Evolutionary conservation across 2,888 invertebrate genomes (phyloP).

Genomic region (Oscheius sp.): DNA sequence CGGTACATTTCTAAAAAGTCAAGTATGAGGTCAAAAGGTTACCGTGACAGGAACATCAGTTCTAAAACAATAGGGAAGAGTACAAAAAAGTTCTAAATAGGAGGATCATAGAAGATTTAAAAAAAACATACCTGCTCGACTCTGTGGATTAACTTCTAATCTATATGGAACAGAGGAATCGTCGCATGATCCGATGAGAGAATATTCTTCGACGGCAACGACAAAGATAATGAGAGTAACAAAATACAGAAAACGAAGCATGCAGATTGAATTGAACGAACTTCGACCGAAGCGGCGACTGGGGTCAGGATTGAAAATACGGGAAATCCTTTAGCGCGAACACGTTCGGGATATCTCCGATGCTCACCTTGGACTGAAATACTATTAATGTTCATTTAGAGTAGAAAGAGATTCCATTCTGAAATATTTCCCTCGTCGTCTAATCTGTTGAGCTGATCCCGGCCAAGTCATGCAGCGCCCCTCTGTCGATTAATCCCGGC

Average conservation of each 20-base stretch:
- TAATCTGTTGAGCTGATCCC: too few species aligned
- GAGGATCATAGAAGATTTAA: neutral
- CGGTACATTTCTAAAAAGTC: neutral
- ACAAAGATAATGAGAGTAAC: neutral
- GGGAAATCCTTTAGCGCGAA: constrained; percentile 4
- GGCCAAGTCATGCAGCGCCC: constrained; percentile 1
- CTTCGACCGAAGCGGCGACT: neutral
- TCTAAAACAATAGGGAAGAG: constrained; percentile 1
- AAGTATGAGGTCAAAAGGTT: neutral
- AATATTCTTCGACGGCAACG: neutral
- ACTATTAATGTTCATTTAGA: too few species aligned
- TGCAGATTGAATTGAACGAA: neutral
- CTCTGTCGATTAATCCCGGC: constrained; percentile 14
- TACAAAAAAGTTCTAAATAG: constrained; percentile 7
- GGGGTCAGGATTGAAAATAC: neutral
- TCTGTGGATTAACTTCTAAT: neutral
- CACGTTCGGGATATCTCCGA: too few species aligned
- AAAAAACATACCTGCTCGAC: neutral
- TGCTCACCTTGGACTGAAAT: too few species aligned
- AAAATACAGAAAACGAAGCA: constrained; percentile 11
- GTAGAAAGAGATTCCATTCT: too few species aligned
- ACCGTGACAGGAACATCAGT: neutral
- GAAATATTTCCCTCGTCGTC: too few species aligned
- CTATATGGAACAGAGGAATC: neutral
- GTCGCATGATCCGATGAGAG: neutral